phyloP scores from a whole-genome alignment of 2,888 invertebrate species.

The Hydrotaea cyrtoneurina region DNA sequence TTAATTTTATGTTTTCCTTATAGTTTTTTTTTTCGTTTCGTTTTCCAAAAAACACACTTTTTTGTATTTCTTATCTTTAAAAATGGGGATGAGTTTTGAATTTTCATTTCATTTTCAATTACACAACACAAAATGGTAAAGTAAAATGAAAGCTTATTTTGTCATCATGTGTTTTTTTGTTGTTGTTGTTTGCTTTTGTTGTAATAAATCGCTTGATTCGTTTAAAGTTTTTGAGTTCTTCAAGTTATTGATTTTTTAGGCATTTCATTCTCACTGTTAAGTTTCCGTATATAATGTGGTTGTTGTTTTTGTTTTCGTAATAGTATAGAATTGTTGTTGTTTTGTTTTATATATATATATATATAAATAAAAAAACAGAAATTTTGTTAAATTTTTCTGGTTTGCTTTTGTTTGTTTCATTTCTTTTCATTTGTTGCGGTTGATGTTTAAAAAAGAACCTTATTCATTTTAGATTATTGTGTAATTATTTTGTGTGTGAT shows the following conservation, averaged over 20 bases:
- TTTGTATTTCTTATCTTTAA: slow-evolving; percentile 30
- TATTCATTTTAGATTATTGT: slow-evolving; percentile 59
- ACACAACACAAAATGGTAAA: slow-evolving; percentile 46
- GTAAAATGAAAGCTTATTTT: slow-evolving; percentile 45
- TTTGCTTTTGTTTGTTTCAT: slow-evolving; percentile 47
- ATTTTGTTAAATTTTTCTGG: slow-evolving; percentile 27
- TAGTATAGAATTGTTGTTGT: slow-evolving; percentile 54
- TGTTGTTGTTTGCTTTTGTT: slow-evolving; percentile 28
- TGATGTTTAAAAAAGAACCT: slow-evolving; percentile 61
- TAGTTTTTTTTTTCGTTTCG: background rate
- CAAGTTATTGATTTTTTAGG: slow-evolving; percentile 54
- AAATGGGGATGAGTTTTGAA: slow-evolving; percentile 23
- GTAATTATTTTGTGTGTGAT: slow-evolving; percentile 50
- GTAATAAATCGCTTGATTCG: slow-evolving; percentile 52
- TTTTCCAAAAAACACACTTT: slow-evolving; percentile 1
- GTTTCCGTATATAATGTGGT: slow-evolving; percentile 64
- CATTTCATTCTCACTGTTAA: slow-evolving; percentile 68
- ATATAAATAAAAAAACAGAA: slow-evolving; percentile 18
- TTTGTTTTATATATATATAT: too few relatives aligned
- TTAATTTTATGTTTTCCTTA: slow-evolving; percentile 13
- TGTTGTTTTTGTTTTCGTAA: slow-evolving; percentile 43
- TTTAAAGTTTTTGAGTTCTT: background rate
- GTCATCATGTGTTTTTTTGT: background rate
- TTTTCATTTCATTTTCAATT: background rate
- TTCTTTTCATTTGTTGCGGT: background rate